Evolutionary conservation across 53 echinoderm and acorn worm species (phyloP), one percentile per base, ranked within the genome.

Genomic region (Mesocentrotus franciscanus): DNA sequence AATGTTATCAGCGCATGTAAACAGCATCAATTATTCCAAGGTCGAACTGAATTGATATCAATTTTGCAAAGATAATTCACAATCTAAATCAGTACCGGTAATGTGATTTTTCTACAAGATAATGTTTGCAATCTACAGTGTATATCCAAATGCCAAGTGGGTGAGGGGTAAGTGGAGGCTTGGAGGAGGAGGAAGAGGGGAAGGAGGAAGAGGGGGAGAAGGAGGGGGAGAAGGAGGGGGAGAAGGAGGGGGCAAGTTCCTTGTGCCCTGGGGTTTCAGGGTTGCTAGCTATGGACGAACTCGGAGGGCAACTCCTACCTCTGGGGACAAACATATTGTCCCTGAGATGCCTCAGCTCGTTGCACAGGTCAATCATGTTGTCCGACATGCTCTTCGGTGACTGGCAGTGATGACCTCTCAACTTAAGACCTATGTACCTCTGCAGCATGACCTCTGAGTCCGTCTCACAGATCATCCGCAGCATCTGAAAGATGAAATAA

Each of bases 401-500:
- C 35, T 95, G 95, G 75, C 97, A 96, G 95, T 98, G 98, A 30
- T 94, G 95, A 49, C 96, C 96, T 85, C 97, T 95, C 74, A 99
- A 95, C 85, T 99, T 99, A 94, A 98, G 97, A 42, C 96, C 98
- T 26, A 99, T 96, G 78, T 97, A 97, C 57, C 97, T 94, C 96
- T 99, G 99, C 33, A 99, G 93, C 97, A 97, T 97, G 58, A 96
- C 96, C 91, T 99, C 99, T 15, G 95, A 92, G 18, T 99, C 99
- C 0, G 98, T 99, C 97, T 99, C 98, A 91, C 99, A 99, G 78
- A 99, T 99, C 98, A 98, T 98, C 56, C 96, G 94, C 96, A 97
- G 96, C 99, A 99, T 99, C 99, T 99, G 15, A 56, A 92, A 70
- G 34, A 2, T 20, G 33, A 62, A 95, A 20, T 20, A 27, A 90